Evolutionary conservation across 2,888 invertebrate species (phyloP), one percentile per base, ranked within the genome.

Genomic region (Tetanocera ferruginea): DNA sequence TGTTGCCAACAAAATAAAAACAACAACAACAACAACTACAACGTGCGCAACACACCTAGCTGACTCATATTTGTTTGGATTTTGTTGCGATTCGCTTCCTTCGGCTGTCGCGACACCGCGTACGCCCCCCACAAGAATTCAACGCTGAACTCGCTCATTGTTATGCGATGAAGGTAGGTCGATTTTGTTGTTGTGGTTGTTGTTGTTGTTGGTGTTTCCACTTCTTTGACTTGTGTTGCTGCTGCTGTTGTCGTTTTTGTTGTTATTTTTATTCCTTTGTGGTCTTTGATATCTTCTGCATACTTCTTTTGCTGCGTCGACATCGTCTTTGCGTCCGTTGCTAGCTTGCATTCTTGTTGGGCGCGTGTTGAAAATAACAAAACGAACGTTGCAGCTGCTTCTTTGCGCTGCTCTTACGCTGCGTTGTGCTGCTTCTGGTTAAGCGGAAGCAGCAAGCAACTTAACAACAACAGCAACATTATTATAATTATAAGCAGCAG

Each of bases 281-380:
- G 43, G 73, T 69, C 43, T 25, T 66, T 52, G 49, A 49, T 52
- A 52, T 64, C 31, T 69, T 70, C 51, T 78, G 28, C 55, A 37
- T 74, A n/a, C 19, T 67, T 60, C 73, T 49, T 19, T 55, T 55
- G 55, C 64, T 57, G 19, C 76, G 31, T 51, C 64, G 60, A 51
- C 31, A 60, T 25, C 55, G 49, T 31, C 70, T 62, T 31, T 25
- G 17, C 31, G 52, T 19, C 19, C 8, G 60, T 43, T 62, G 43
- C 37, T 66, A 9, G 71, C 25, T 34, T 67, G 49, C 49, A 87
- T 87, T 84, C 84, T 73, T 76, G 80, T 81, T 80, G 85, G 81
- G 83, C 81, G 49, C 74, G 79, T 76, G 78, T 78, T 80, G 73
- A 82, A 78, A 80, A 78, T 77, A 75, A 77, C 77, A 79, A 79